Percentiles rank a stretch among this genome's conserved stretches.
Evolutionary conservation across 2,888 invertebrate species (phyloP).

Genomic region (Nycteola revayana): DNA sequence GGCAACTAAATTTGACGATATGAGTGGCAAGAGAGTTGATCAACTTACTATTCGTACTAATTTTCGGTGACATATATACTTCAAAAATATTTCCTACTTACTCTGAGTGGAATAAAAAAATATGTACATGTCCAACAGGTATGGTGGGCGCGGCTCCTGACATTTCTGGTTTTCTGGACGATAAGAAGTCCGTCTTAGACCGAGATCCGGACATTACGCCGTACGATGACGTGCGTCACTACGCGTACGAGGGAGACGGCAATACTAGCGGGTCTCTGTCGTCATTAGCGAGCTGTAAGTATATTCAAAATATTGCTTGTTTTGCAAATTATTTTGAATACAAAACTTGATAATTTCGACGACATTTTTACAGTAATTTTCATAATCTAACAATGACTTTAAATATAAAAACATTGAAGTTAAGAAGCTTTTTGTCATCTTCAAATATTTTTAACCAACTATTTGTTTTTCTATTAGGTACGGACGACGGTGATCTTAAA

Average conservation of each 20-base stretch:
- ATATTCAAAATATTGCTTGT: constrained; percentile 3
- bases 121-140: constrained; percentile 27
- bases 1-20: no score
- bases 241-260: constrained; percentile 98
- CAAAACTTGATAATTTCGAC: no score
- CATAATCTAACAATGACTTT: no score
- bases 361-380: no score
- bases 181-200: constrained; percentile 94
- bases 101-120: not conserved
- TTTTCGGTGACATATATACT: no score
- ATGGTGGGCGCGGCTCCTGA: constrained; percentile 83
- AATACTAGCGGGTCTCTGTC: constrained; percentile 96
- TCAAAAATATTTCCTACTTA: no score
- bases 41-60: no score
- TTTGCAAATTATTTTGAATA: not conserved
- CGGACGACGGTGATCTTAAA: constrained; percentile 95
- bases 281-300: constrained; percentile 92
- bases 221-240: constrained; percentile 98
- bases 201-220: constrained; percentile 95
- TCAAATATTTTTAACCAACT: no score
- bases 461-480: constrained; percentile 77
- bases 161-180: constrained; percentile 94
- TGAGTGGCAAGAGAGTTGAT: no score
- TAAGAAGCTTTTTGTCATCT: no score
- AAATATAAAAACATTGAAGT: no score